These are phyloP conservation scores for Brachypodius melanocephalos DNA, from an alignment of 2,113 vertebrate genomes.

Conservation along the genomic window DNA sequence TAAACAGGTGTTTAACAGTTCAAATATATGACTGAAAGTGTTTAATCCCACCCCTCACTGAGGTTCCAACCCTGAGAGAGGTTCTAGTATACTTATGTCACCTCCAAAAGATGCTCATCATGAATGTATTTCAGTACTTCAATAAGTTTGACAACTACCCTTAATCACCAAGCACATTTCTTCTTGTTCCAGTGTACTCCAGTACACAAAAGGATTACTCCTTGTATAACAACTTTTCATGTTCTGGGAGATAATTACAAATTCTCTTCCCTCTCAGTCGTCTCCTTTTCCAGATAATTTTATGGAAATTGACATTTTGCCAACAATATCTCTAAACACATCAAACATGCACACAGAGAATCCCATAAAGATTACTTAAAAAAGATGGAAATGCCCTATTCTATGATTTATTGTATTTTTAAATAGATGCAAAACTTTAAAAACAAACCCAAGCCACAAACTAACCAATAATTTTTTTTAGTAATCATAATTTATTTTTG, in stretches of 20 bases:
- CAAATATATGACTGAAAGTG: neutral
- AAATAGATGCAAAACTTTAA: neutral
- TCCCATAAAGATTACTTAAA: neutral
- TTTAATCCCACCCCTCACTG: neutral
- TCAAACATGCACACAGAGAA: neutral
- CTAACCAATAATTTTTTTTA: neutral
- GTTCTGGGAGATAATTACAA: neutral
- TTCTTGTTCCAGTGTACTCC: neutral
- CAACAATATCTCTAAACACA: neutral
- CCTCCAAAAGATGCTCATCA: neutral
- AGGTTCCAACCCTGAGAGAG: too few species aligned
- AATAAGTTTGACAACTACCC: neutral
- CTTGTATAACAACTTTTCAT: neutral
- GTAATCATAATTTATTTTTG: neutral
- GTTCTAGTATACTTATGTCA: neutral
- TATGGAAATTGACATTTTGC: neutral
- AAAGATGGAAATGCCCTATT: neutral
- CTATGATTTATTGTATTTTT: neutral
- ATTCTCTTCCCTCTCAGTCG: neutral
- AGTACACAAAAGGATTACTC: neutral
- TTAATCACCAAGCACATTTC: fast-evolving
- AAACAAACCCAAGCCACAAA: neutral
- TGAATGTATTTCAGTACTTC: neutral
- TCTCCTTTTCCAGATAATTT: neutral
- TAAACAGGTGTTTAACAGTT: neutral